phyloP scores from a whole-genome alignment of 2,888 invertebrate species.

The Dione juno region DNA sequence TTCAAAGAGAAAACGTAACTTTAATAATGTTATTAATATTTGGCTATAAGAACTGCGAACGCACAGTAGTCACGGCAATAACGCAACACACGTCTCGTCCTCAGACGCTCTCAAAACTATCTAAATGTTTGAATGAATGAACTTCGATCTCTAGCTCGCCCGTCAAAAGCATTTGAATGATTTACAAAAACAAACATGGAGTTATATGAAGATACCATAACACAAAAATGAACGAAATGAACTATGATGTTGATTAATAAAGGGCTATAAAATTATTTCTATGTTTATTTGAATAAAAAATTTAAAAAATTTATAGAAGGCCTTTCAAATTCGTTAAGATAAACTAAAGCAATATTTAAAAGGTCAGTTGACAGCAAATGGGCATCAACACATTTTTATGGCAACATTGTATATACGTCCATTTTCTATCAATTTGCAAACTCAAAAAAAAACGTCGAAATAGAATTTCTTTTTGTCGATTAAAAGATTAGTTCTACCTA shows the following conservation, averaged over 20 bases:
- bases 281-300: background rate
- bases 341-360: background rate
- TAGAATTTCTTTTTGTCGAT: slow-evolving; percentile 68
- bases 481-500: slow-evolving; percentile 59
- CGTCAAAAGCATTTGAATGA: slow-evolving; percentile 33
- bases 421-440: slow-evolving; percentile 74
- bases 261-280: background rate
- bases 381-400: background rate
- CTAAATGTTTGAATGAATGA: slow-evolving; percentile 47
- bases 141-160: slow-evolving; percentile 13
- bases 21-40: slow-evolving; percentile 25
- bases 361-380: background rate
- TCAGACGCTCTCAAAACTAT: slow-evolving; percentile 57
- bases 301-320: background rate
- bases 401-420: slow-evolving; percentile 57
- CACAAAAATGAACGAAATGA: slow-evolving; percentile 24
- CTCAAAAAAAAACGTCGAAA: slow-evolving; percentile 72
- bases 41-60: slow-evolving; percentile 68
- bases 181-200: slow-evolving; percentile 40
- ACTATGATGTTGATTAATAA: background rate
- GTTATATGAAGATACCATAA: slow-evolving; percentile 17
- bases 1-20: slow-evolving; percentile 35
- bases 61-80: slow-evolving; percentile 73
- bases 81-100: slow-evolving; percentile 75
- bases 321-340: background rate